Evolutionary conservation across 2,888 invertebrate genomes (phyloP), one percentile per base, ranked within the genome.

Genomic region (Heliconius ismenius): DNA sequence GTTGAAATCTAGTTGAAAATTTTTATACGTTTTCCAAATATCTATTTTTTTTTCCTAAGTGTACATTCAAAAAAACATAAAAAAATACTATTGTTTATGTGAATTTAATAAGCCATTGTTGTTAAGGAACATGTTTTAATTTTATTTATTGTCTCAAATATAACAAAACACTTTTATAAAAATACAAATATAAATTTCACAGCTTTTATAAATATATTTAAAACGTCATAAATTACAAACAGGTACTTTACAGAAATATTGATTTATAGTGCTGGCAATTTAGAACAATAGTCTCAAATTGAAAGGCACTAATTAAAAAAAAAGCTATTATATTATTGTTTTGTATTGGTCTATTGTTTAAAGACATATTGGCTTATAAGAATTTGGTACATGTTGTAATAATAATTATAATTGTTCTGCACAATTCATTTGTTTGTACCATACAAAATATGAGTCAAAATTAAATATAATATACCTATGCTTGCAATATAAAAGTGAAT

Each of bases 271-370:
- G 39, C 58, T 24, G 62, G 32, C 49, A 58, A 36, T 58, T 64
- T 18, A 64, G 54, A 58, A 77, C 77, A 77, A 77, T 64, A 43
- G 18, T 15, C 69, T 28, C 63, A 77, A 58, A 77, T 70, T 75
- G 69, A 63, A 49, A 15, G 39, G 64, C 39, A 54, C 26, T 64
- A 36, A 73, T 76, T 73, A 26, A 76, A 76, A 73, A 43, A 76
- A 74, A 32, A 36, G 39, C 73, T 73, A 24, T 63, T 76, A 54
- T 76, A 58, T 62, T 49, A 10, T 24, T 69, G 68, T 73, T 68
- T 69, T 77, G 63, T 69, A 15, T 7, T 68, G 49, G 9, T 18
- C 62, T 62, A 69, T 69, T 63, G 75, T 75, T 68, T 62, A 24
- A 28, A 62, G n/a, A 24, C 67, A 76, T 60, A 67, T 49, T 67